Conservation (phyloP, 64 coral and sea anemone genomes). For the Montipora foliosa region DNA sequence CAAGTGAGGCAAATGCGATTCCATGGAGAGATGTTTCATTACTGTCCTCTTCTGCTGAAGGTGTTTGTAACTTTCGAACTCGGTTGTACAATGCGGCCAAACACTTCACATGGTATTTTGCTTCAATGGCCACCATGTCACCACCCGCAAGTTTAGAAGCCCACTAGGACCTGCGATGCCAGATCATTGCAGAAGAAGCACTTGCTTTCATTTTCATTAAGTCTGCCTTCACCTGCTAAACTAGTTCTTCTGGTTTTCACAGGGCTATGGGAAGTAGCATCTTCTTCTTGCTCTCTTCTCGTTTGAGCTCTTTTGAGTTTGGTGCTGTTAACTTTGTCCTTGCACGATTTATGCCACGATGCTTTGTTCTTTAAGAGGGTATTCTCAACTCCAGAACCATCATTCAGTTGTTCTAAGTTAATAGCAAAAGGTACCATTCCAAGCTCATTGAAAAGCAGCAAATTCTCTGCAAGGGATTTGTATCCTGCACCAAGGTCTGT, state of each 20-base stretch:
- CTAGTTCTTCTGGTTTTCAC: too few species aligned
- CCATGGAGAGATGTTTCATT: not conserved
- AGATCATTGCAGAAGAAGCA: constrained; percentile 63
- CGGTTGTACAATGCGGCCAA: constrained; percentile 37
- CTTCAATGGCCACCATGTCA: constrained; percentile 74
- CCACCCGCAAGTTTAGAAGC: constrained; percentile 60
- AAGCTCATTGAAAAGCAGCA: constrained; percentile 54
- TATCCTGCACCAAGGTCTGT: constrained; percentile 45
- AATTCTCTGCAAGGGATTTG: constrained; percentile 52
- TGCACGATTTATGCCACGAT: constrained; percentile 63
- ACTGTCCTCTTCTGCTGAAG: not conserved
- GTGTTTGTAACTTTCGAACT: constrained; percentile 37
- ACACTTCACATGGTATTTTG: constrained; percentile 53
- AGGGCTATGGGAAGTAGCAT: too few species aligned
- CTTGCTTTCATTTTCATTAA: constrained; percentile 8
- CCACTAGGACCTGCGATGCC: not conserved
- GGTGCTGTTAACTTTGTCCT: not conserved
- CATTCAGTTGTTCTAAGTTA: constrained; percentile 39
- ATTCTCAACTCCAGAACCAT: constrained; percentile 57
- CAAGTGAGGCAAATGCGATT: constrained; percentile 13
- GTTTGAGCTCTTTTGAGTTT: too few species aligned
- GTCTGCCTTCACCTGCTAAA: not conserved
- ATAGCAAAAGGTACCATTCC: constrained; percentile 46
- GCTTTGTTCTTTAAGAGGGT: constrained; percentile 60
- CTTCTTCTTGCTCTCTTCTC: too few species aligned